These are phyloP conservation scores for Vandiemenella viatica DNA, from an alignment of 2,888 invertebrate species.

Conservation along the genomic window DNA sequence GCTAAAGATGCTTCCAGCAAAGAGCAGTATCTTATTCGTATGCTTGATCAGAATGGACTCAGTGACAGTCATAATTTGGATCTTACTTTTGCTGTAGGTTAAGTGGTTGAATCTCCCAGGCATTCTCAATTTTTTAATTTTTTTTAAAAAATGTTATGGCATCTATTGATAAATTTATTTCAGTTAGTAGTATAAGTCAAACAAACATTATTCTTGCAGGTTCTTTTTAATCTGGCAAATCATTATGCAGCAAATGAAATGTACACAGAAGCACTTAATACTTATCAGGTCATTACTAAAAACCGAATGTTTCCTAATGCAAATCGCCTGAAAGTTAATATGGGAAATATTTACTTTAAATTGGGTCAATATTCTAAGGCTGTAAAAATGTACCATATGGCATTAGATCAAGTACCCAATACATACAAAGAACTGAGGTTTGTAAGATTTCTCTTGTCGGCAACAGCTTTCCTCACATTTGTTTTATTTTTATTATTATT, in stretches of 20 bases:
- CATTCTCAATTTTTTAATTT: not conserved
- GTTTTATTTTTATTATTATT: too few species aligned
- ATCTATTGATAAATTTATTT: not conserved
- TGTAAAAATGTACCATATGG: constrained; percentile 96
- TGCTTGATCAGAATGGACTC: constrained; percentile 81
- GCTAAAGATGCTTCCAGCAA: constrained; percentile 93
- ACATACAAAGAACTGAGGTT: constrained; percentile 83
- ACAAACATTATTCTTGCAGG: too few species aligned
- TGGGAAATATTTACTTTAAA: constrained; percentile 94
- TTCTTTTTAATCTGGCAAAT: constrained; percentile 87
- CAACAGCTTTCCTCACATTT: too few species aligned
- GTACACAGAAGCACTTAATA: constrained; percentile 89
- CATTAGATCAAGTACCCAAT: constrained; percentile 85
- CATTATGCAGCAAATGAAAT: constrained; percentile 90
- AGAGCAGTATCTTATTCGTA: constrained; percentile 74
- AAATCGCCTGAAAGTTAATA: constrained; percentile 86
- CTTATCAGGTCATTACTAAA: constrained; percentile 84
- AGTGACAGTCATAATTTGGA: constrained; percentile 89
- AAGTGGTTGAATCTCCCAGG: not conserved
- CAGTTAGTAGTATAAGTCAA: too few species aligned
- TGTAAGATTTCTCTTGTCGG: constrained; percentile 3
- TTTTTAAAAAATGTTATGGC: not conserved
- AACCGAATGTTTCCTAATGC: constrained; percentile 90
- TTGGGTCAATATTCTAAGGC: constrained; percentile 89
- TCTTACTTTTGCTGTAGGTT: constrained; percentile 75